Evolutionary conservation across 2,888 invertebrate genomes (phyloP).

Genomic region (Lottia scabra): DNA sequence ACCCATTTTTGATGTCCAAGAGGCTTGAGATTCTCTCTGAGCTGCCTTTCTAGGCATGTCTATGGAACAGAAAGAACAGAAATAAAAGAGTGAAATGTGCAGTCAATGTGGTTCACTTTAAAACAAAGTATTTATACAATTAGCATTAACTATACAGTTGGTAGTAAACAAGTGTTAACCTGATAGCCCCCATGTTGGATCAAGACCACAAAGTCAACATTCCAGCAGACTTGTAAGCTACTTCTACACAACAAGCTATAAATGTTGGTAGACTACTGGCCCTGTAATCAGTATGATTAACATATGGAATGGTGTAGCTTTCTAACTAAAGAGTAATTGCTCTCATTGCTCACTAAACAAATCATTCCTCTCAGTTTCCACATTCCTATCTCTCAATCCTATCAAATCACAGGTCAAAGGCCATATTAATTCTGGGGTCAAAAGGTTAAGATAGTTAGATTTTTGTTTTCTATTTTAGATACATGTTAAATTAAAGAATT

Average conservation of each 20-base stretch:
- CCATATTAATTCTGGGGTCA: background rate
- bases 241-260: background rate
- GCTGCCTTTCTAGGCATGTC: too few species aligned
- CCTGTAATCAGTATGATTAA: background rate
- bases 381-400: background rate
- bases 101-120: background rate
- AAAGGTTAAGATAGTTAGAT: background rate
- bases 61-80: too few species aligned
- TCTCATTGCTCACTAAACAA: conserved; percentile 2
- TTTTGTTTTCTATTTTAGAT: background rate
- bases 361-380: background rate
- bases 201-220: conserved; percentile 5
- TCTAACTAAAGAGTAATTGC: conserved; percentile 4
- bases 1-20: too few species aligned
- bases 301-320: conserved; percentile 1
- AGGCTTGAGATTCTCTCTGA: too few species aligned
- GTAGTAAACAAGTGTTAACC: conserved; percentile 5
- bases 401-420: background rate
- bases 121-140: background rate
- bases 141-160: background rate
- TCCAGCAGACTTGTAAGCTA: background rate
- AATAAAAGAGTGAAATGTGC: too few species aligned
- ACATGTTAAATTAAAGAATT: too few species aligned
- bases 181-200: conserved; percentile 5
- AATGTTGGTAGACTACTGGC: background rate